Evolutionary conservation across 2,888 invertebrate species (phyloP), one percentile per base, ranked within the genome.

Genomic region (Gasteruption jaculator): DNA sequence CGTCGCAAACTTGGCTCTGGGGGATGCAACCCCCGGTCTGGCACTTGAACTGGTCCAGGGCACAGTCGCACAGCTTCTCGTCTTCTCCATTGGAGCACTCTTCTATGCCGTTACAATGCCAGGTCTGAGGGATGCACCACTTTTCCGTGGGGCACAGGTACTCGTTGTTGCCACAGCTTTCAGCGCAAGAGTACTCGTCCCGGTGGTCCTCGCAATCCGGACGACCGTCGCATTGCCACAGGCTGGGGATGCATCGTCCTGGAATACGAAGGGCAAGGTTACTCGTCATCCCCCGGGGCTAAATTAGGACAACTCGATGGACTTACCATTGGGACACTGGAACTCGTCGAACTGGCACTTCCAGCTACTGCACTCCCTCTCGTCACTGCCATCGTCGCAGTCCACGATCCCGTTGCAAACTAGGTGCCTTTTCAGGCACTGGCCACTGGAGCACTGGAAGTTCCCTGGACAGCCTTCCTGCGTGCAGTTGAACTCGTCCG

Each of bases 371-470:
- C 81, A 81, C 43, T 73, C 66, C 6, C 60, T 54, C 67, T 82
- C 82, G 57, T 82, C 82, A 47, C 74, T 77, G 21, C 77, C 77
- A 57, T 82, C 81, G 32, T 74, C 73, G 54, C 82, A 82, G 51
- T 82, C 79, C 4, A 72, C 60, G 39, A 80, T 78, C 12, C 78
- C 79, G 60, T 82, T 80, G 56, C 82, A 82, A 0, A 81, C 80
- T 8, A 78, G 65, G 53, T 79, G 73, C 35, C 79, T 65, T 51
- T 75, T 77, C 20, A 82, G 68, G 50, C 81, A 82, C 48, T 78
- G 76, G 1, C 79, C 78, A 53, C 72, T 78, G 4, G 70, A 61
- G 50, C 80, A 81, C 56, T 76, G 74, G 68, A 79, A 81, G 50
- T 80, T 80, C 33, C 76, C 76, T 3, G 74, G 76, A 55, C 81